phyloP scores from a whole-genome alignment of 2,888 invertebrate genomes.

The Cyclophora punctaria region DNA sequence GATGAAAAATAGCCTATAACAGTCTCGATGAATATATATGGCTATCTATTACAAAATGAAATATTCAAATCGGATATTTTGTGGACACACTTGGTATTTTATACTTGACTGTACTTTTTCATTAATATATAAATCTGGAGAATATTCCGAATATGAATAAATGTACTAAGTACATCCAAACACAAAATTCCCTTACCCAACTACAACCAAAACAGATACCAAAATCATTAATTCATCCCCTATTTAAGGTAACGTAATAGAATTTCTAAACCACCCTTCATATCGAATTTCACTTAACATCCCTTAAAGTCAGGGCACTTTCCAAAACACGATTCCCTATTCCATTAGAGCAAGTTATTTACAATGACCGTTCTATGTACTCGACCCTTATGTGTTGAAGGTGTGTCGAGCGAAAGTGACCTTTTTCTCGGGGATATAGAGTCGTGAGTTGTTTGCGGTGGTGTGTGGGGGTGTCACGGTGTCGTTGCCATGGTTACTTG shows the following conservation, averaged over 20 bases:
- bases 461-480: constrained; percentile 60
- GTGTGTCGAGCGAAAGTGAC: constrained; percentile 20
- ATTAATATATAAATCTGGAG: not conserved
- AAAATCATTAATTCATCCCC: constrained; percentile 29
- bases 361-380: constrained; percentile 74
- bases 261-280: constrained; percentile 45
- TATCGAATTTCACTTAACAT: constrained; percentile 69
- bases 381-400: constrained; percentile 55
- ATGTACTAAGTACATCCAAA: not conserved
- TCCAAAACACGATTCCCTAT: constrained; percentile 67
- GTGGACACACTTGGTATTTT: not conserved
- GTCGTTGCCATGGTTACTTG: constrained; percentile 77
- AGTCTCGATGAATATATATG: not conserved
- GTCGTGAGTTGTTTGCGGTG: constrained; percentile 39
- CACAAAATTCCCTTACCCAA: not conserved
- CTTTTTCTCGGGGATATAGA: constrained; percentile 42
- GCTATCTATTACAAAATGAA: not conserved
- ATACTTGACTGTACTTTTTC: not conserved
- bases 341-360: constrained; percentile 75
- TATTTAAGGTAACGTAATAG: constrained; percentile 53
- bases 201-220: not conserved
- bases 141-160: too few species aligned
- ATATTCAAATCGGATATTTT: not conserved
- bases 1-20: too few species aligned
- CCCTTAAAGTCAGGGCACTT: constrained; percentile 54